Percentiles rank a stretch among this genome's conserved stretches.
Evolutionary conservation across 2,113 vertebrate genomes (phyloP).

Genomic region (Lepisosteus osseus): DNA sequence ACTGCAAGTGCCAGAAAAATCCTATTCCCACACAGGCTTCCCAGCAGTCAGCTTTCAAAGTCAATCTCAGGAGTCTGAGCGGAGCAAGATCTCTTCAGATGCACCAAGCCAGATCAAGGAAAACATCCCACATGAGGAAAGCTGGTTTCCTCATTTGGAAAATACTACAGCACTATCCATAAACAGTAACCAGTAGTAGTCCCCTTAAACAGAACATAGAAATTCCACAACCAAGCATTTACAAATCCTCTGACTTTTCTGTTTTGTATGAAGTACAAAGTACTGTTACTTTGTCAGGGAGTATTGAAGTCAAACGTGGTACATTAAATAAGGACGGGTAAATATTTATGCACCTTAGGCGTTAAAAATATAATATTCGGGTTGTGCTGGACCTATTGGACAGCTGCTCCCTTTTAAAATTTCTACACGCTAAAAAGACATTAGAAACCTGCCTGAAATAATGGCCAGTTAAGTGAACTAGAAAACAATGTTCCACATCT

Average conservation of each 20-base stretch:
- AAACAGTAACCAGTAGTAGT: not conserved
- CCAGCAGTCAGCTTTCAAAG: constrained; percentile 23
- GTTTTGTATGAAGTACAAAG: not conserved
- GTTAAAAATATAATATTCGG: not conserved
- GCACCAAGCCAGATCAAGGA: constrained; percentile 16
- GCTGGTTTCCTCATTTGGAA: constrained; percentile 1
- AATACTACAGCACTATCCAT: not conserved
- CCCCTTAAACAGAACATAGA: not conserved
- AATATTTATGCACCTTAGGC: not conserved
- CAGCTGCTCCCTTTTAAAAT: constrained; percentile 28
- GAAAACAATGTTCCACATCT: constrained; percentile 42
- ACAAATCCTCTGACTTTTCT: not conserved
- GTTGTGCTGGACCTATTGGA: constrained; percentile 23
- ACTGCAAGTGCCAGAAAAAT: constrained; percentile 29
- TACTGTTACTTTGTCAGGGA: not conserved
- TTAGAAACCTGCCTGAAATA: constrained; percentile 42
- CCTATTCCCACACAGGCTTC: constrained; percentile 30
- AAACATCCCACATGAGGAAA: not conserved
- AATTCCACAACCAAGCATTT: not conserved
- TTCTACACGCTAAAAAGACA: constrained; percentile 29
- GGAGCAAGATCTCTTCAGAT: constrained; percentile 7
- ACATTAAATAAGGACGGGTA: not conserved
- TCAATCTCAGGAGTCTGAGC: constrained; percentile 5
- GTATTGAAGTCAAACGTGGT: not conserved
- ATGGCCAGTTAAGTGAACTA: constrained; percentile 41